phyloP scores from a whole-genome alignment of 64 coral and sea anemone species.

The Dendronephthya gigantea region DNA sequence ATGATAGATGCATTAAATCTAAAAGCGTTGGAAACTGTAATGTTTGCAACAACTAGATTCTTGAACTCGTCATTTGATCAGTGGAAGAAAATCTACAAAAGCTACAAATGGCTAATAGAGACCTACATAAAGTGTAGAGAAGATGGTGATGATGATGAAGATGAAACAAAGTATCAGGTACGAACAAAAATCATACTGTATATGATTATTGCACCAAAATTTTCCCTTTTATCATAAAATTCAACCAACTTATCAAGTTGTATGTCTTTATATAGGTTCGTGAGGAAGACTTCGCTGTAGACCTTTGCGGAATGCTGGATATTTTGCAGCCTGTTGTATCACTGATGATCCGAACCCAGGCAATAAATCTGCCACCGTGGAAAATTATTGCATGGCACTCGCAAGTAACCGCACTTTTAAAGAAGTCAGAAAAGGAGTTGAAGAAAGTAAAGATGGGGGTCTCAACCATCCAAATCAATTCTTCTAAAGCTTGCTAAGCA shows the following conservation, averaged over 20 bases:
- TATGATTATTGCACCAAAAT: no score
- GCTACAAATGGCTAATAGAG: neutral
- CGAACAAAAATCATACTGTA: no score
- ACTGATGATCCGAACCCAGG: neutral
- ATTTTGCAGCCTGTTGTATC: neutral
- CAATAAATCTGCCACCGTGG: neutral
- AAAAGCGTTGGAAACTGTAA: neutral
- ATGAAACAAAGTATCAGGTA: slow-evolving; percentile 9
- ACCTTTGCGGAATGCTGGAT: neutral
- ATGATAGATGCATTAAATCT: neutral
- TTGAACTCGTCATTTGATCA: neutral
- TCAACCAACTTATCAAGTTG: neutral
- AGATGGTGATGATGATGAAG: neutral
- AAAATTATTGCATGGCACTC: neutral
- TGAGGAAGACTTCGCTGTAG: neutral
- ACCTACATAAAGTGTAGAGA: neutral
- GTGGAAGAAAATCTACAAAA: neutral
- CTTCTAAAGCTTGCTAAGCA: neutral
- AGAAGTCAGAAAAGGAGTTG: neutral
- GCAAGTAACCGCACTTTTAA: neutral
- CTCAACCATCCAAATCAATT: neutral
- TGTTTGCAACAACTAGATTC: neutral
- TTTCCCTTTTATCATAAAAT: neutral
- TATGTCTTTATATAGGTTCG: neutral
- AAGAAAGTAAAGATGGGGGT: neutral